A percentile compares a stretch with the other conserved stretches of the same genome.
Conservation (phyloP, 2,113 vertebrate genomes). For the Ammodramus savannarum region DNA sequence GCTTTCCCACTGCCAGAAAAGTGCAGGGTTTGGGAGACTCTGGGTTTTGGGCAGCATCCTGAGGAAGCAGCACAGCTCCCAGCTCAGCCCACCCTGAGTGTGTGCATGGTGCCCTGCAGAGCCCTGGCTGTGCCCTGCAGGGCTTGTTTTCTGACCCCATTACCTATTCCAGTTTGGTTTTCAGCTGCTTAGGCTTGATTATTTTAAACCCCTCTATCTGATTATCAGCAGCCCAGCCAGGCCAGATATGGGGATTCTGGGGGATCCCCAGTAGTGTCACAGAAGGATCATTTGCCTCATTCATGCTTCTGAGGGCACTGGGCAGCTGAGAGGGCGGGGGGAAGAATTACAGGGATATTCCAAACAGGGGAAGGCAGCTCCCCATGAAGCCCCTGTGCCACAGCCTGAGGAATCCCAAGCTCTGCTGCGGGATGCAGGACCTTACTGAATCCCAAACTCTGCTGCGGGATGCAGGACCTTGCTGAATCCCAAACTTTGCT, state of each 20-base stretch:
- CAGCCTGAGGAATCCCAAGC: not conserved
- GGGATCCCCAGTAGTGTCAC: not conserved
- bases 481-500: too few relatives aligned
- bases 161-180: constrained; percentile 51
- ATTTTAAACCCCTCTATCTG: constrained; percentile 58
- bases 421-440: not conserved
- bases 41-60: not conserved
- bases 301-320: not conserved
- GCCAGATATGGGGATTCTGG: not conserved
- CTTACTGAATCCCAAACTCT: too few relatives aligned
- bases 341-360: not conserved
- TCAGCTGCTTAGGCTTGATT: constrained; percentile 50
- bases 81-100: not conserved
- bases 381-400: not conserved
- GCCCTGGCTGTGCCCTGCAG: not conserved
- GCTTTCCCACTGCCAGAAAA: not conserved
- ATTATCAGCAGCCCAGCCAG: constrained; percentile 24
- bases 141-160: constrained; percentile 20
- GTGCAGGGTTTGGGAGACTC: not conserved
- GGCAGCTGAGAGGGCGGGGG: not conserved
- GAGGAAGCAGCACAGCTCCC: not conserved
- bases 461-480: too few relatives aligned
- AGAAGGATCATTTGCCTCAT: not conserved
- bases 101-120: accelerated
- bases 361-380: accelerated